Evolutionary conservation across 2,797 vertebrate genomes (phyloP).

Genomic region (Manis javanica): DNA sequence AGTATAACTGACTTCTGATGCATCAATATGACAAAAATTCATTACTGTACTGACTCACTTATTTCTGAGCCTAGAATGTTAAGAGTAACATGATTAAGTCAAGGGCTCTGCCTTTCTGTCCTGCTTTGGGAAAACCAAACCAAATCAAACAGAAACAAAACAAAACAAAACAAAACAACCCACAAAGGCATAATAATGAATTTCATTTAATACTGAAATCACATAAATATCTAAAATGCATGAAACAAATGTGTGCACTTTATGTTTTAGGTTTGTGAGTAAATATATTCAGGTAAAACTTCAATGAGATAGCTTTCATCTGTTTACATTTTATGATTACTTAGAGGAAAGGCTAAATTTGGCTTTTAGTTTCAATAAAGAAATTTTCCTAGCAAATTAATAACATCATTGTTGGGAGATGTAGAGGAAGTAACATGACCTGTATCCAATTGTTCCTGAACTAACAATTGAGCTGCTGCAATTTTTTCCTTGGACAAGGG

Average conservation of each 20-base stretch:
- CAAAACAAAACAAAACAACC: neutral
- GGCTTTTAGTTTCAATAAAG: slow-evolving; percentile 9
- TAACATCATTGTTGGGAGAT: neutral
- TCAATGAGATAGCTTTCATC: neutral
- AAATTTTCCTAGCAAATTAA: slow-evolving; percentile 36
- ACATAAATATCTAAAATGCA: neutral
- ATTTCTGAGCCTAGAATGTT: slow-evolving; percentile 70
- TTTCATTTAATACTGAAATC: slow-evolving; percentile 26
- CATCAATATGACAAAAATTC: slow-evolving; percentile 43
- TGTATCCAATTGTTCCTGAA: too few species aligned
- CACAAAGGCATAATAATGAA: slow-evolving; percentile 47
- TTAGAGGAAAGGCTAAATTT: neutral
- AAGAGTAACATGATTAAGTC: slow-evolving; percentile 79
- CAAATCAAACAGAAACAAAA: neutral
- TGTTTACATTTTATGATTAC: slow-evolving; percentile 37
- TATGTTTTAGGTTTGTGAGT: neutral
- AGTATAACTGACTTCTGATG: slow-evolving; percentile 21
- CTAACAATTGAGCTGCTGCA: too few species aligned
- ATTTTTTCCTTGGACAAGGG: too few species aligned
- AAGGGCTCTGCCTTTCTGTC: slow-evolving; percentile 70
- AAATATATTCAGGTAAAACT: neutral
- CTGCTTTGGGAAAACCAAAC: slow-evolving; percentile 25
- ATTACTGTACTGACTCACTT: slow-evolving; percentile 16
- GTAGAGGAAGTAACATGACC: too few species aligned
- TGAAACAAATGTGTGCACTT: neutral